These are phyloP conservation scores for Diplodus sargus DNA, from an alignment of 2,797 vertebrate genomes.

Conservation along the genomic window DNA sequence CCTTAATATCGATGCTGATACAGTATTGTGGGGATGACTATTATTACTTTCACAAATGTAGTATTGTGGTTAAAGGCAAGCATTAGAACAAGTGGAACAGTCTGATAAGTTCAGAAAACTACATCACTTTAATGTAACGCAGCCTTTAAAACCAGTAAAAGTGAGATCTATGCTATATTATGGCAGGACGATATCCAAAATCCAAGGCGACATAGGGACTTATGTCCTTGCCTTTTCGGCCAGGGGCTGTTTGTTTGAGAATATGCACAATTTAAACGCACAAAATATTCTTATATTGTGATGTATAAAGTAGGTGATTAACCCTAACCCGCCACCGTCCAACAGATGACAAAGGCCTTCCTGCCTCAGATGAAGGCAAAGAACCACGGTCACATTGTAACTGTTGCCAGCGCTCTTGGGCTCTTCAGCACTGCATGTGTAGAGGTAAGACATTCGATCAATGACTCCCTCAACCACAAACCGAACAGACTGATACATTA, in stretches of 20 bases:
- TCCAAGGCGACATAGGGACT: no score
- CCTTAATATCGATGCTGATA: no score
- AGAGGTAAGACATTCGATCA: constrained; percentile 61
- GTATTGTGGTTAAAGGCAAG: no score
- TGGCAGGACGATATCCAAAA: no score
- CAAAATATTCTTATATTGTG: not conserved
- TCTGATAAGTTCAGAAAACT: no score
- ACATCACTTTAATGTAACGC: no score
- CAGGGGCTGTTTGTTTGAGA: not conserved
- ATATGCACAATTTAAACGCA: not conserved
- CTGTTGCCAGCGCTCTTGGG: constrained; percentile 76
- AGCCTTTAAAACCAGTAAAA: no score
- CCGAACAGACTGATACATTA: not conserved
- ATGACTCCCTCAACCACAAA: not conserved
- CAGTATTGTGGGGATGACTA: no score
- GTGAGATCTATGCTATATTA: no score
- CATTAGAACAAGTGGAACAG: no score
- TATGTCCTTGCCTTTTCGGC: no score
- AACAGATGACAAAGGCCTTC: constrained; percentile 82
- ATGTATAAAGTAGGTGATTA: not conserved
- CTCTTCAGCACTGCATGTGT: constrained; percentile 80
- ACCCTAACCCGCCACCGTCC: not conserved
- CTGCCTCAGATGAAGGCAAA: constrained; percentile 76
- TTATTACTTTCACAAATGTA: no score
- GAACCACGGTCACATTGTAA: constrained; percentile 76